These are phyloP conservation scores for Hirtodrosophila duncani DNA, from an alignment of 2,888 invertebrate species.

Conservation along the genomic window DNA sequence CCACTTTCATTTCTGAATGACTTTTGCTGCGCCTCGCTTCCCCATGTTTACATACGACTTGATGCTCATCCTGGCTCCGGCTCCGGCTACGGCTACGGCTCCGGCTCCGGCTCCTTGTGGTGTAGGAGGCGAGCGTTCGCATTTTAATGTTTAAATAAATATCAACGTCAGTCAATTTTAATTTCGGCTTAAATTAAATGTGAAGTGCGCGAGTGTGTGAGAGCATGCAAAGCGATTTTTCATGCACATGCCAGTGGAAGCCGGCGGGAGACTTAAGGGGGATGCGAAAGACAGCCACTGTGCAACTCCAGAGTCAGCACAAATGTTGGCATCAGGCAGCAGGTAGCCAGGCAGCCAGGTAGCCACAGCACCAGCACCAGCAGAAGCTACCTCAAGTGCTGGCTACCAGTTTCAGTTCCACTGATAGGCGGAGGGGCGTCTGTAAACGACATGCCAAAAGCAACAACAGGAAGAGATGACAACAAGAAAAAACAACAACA, in stretches of 20 bases:
- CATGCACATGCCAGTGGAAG: slow-evolving; percentile 47
- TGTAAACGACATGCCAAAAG: slow-evolving; percentile 6
- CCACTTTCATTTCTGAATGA: too few species aligned
- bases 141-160: slow-evolving; percentile 40
- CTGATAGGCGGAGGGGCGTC: too few species aligned
- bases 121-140: too few species aligned
- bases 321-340: slow-evolving; percentile 23
- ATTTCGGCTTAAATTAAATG: slow-evolving; percentile 61
- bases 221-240: slow-evolving; percentile 65
- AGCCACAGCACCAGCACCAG: too few species aligned
- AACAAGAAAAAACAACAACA: slow-evolving; percentile 4
- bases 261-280: background rate
- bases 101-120: too few species aligned
- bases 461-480: slow-evolving; percentile 12
- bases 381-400: too few species aligned
- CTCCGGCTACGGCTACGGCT: too few species aligned
- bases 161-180: slow-evolving; percentile 67
- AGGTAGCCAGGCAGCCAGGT: too few species aligned
- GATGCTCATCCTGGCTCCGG: too few species aligned
- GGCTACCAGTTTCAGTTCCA: too few species aligned
- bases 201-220: slow-evolving; percentile 54
- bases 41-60: too few species aligned
- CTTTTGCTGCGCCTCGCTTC: too few species aligned
- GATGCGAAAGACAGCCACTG: background rate
- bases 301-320: slow-evolving; percentile 2